Evolutionary conservation across 23 tunicate genomes (phyloP).

Genomic region (Phallusia fumigata): DNA sequence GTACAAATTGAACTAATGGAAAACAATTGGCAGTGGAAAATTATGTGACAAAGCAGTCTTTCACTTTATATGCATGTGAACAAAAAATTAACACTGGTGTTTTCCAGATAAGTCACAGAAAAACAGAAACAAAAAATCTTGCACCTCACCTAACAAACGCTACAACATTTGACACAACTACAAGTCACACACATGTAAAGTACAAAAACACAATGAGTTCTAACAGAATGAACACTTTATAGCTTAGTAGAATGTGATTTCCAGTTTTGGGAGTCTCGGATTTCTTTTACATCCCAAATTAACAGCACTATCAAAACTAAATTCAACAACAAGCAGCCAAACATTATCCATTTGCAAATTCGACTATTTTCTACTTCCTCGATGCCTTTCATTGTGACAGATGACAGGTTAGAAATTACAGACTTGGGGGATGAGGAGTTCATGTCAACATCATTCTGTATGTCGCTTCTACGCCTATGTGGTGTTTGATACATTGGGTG

Average conservation of each 20-base stretch:
- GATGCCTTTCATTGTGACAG: conserved; percentile 48
- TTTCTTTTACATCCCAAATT: conserved; percentile 43
- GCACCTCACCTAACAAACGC: neutral
- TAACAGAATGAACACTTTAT: neutral
- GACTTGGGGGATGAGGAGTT: conserved; percentile 50
- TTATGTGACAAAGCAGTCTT: too few species aligned
- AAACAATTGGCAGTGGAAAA: too few species aligned
- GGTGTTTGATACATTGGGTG: conserved; percentile 12
- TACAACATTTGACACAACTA: neutral
- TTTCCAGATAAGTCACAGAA: neutral
- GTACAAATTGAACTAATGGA: too few species aligned
- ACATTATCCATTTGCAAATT: conserved; percentile 54
- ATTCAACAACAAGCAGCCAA: conserved; percentile 34
- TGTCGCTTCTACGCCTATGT: neutral
- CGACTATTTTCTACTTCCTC: conserved; percentile 66
- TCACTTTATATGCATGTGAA: too few species aligned
- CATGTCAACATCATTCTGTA: neutral
- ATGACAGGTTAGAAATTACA: conserved; percentile 41
- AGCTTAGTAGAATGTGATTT: conserved; percentile 16
- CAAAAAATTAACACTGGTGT: neutral
- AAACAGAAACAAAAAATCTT: neutral
- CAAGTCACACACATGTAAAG: neutral
- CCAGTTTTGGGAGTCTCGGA: conserved; percentile 46
- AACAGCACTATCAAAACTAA: conserved; percentile 43
- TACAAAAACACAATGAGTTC: neutral